Conservation (phyloP, 1,140 invertebrate species). For the Pseudomyrmex concolor region DNA sequence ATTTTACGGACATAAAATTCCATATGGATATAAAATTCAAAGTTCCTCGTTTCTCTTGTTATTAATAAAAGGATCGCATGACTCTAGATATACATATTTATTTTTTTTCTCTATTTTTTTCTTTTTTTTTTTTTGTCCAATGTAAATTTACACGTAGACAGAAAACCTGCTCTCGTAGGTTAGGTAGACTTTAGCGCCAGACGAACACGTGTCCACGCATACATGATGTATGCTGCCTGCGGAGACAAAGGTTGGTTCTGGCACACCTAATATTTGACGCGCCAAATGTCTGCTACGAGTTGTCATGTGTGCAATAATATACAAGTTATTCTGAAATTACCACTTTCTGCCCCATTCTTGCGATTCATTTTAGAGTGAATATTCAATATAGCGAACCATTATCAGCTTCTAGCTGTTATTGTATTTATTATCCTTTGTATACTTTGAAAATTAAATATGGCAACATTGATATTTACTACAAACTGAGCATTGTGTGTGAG, state of each 20-base stretch:
- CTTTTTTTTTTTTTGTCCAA: not conserved
- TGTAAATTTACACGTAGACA: not conserved
- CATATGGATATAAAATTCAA: no score
- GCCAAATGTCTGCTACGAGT: conserved; percentile 35
- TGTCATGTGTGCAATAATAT: not conserved
- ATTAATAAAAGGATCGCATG: no score
- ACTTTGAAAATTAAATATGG: no score
- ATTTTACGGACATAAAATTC: not conserved
- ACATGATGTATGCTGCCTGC: conserved; percentile 28
- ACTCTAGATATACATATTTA: no score
- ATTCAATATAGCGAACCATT: not conserved
- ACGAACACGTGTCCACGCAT: not conserved
- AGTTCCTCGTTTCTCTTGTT: no score
- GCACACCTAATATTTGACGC: conserved; percentile 36
- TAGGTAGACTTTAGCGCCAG: conserved; percentile 1
- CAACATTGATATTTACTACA: not conserved
- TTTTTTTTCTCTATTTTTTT: not conserved
- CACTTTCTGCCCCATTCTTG: not conserved
- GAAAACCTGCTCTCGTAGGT: conserved; percentile 4
- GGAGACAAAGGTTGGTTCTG: conserved; percentile 21
- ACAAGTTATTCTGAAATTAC: not conserved
- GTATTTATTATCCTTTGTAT: no score
- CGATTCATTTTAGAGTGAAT: not conserved
- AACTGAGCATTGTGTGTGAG: no score
- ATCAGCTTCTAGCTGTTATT: not conserved